phyloP scores from a whole-genome alignment of 2,113 vertebrate genomes.

The Myotis davidii region DNA sequence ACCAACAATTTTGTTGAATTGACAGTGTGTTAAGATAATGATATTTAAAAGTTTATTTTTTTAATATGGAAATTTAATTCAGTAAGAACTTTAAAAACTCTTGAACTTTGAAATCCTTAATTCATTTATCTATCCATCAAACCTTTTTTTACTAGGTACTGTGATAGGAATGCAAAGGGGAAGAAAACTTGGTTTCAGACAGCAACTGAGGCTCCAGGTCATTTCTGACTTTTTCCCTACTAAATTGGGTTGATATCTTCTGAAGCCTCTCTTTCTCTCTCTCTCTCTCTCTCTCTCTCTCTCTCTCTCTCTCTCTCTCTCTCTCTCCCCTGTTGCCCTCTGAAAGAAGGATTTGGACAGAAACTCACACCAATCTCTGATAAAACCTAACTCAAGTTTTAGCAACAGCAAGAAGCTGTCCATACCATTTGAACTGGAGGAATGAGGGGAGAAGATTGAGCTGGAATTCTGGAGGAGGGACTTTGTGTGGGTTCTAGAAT shows the following conservation, averaged over 20 bases:
- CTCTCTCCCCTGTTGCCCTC: background rate
- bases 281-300: no score
- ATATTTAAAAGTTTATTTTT: slow-evolving; percentile 61
- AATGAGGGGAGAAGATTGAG: background rate
- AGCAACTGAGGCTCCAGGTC: background rate
- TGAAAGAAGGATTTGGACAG: background rate
- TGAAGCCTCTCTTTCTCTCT: background rate
- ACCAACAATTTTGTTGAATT: slow-evolving; percentile 54
- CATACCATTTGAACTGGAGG: background rate
- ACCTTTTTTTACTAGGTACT: background rate
- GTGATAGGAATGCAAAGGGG: slow-evolving; percentile 17
- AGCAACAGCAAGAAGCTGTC: background rate
- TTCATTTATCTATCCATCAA: slow-evolving; percentile 3
- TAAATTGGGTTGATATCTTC: background rate
- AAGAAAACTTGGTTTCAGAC: slow-evolving; percentile 11
- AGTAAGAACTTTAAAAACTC: slow-evolving; percentile 44
- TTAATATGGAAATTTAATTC: slow-evolving; percentile 64
- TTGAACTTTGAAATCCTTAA: slow-evolving; percentile 61
- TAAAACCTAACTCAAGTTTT: slow-evolving; percentile 1
- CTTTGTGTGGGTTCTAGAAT: background rate
- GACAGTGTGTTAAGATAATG: slow-evolving; percentile 58
- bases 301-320: no score
- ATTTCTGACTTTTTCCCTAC: background rate
- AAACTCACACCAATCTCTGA: background rate
- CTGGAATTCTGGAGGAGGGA: background rate